phyloP scores from a whole-genome alignment of 2,797 vertebrate species.

The Hippoglossus hippoglossus region DNA sequence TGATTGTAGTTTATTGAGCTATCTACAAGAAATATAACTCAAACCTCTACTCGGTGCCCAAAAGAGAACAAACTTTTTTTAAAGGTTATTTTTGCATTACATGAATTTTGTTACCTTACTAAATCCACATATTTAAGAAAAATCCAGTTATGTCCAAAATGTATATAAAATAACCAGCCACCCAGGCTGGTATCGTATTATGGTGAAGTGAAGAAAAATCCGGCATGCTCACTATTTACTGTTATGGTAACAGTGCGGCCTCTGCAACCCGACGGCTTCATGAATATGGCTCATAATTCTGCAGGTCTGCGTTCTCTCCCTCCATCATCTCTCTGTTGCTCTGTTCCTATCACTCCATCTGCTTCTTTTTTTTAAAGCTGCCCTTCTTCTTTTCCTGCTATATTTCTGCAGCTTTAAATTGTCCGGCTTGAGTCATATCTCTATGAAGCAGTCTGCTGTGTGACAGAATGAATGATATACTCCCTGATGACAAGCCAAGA shows the following conservation, averaged over 20 bases:
- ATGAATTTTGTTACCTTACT: too few species aligned
- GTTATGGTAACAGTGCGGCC: slow-evolving; percentile 69
- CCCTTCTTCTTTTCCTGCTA: slow-evolving; percentile 10
- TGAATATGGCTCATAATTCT: slow-evolving; percentile 45
- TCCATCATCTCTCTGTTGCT: neutral
- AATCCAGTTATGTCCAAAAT: too few species aligned
- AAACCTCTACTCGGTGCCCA: too few species aligned
- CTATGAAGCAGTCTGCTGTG: slow-evolving; percentile 57
- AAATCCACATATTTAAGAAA: too few species aligned
- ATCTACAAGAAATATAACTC: too few species aligned
- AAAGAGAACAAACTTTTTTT: too few species aligned
- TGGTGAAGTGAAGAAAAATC: slow-evolving; percentile 23
- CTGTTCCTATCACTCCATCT: slow-evolving; percentile 6
- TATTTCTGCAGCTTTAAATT: slow-evolving; percentile 25
- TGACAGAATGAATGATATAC: slow-evolving; percentile 47
- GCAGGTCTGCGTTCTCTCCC: neutral
- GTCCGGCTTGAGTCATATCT: slow-evolving; percentile 66
- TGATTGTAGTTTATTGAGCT: too few species aligned
- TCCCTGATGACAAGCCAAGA: slow-evolving; percentile 60
- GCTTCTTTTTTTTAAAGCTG: slow-evolving; percentile 14
- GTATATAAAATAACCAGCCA: slow-evolving; percentile 59
- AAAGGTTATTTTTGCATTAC: too few species aligned
- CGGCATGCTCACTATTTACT: slow-evolving; percentile 64
- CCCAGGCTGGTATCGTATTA: slow-evolving; percentile 46
- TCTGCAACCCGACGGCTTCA: slow-evolving; percentile 52